Evolutionary conservation across 2,888 invertebrate genomes (phyloP).

Genomic region (Napeogenes inachia): DNA sequence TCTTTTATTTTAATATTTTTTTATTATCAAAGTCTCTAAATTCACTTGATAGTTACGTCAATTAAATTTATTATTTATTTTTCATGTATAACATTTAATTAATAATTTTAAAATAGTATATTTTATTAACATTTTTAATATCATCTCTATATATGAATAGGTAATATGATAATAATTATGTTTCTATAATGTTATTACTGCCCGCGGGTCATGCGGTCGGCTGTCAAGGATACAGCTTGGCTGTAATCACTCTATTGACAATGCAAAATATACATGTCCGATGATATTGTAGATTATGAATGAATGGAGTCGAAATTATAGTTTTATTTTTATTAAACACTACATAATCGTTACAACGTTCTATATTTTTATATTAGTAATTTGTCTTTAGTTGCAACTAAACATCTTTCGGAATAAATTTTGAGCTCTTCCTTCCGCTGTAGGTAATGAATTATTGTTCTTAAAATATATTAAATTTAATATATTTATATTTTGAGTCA

Average conservation of each 20-base stretch:
- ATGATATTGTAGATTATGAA: constrained; percentile 42
- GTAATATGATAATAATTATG: constrained; percentile 2
- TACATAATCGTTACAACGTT: not conserved
- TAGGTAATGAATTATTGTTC: not conserved
- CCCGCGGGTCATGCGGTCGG: constrained; percentile 10
- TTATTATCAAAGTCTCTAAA: no score
- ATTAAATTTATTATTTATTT: not conserved
- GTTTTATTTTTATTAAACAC: not conserved
- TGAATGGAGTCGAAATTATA: constrained; percentile 34
- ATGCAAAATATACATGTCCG: constrained; percentile 54
- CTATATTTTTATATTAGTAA: no score
- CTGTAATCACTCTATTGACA: constrained; percentile 64
- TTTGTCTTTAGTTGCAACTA: no score
- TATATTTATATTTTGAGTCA: constrained; percentile 1
- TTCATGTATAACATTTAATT: not conserved
- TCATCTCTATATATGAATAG: no score
- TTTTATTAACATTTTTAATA: no score
- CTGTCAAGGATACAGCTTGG: constrained; percentile 43
- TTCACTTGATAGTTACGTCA: no score
- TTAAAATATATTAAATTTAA: not conserved
- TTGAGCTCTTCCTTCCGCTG: not conserved
- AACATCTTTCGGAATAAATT: not conserved
- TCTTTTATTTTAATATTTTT: no score
- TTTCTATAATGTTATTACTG: constrained; percentile 12
- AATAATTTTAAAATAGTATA: no score